These are phyloP conservation scores for Phalacrocorax brasilianus DNA, from an alignment of 2,113 vertebrate species.

Conservation along the genomic window DNA sequence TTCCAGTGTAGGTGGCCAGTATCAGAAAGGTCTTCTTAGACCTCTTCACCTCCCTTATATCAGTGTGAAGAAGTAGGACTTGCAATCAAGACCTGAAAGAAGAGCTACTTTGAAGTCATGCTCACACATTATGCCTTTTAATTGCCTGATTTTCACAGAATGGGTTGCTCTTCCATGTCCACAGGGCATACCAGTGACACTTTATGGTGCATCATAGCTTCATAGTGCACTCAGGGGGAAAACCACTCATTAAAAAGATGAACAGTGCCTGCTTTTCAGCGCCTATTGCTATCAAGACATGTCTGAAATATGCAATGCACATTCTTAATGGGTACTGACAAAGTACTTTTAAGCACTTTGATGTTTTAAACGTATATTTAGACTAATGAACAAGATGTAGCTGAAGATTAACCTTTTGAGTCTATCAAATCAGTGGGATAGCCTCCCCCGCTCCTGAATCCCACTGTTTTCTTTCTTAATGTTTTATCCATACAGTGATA, in stretches of 20 bases:
- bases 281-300: slow-evolving; percentile 27
- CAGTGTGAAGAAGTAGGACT: neutral
- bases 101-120: neutral
- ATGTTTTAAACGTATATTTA: slow-evolving; percentile 52
- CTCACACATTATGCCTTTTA: neutral
- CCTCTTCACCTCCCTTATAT: neutral
- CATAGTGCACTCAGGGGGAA: slow-evolving; percentile 25
- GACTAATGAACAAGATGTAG: slow-evolving; percentile 45
- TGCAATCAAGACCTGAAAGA: neutral
- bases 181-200: slow-evolving; percentile 36
- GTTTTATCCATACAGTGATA: neutral
- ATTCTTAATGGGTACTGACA: slow-evolving; percentile 63
- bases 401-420: slow-evolving; percentile 47
- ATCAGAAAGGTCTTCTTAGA: neutral
- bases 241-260: slow-evolving; percentile 59
- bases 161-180: slow-evolving; percentile 8
- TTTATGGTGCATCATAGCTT: slow-evolving; percentile 41
- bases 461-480: slow-evolving; percentile 14
- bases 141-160: slow-evolving; percentile 36
- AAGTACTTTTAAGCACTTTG: slow-evolving; percentile 19
- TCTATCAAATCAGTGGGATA: slow-evolving; percentile 33
- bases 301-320: slow-evolving; percentile 46
- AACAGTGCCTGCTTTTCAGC: slow-evolving; percentile 12
- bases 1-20: neutral
- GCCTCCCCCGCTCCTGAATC: neutral